phyloP scores from a whole-genome alignment of 2,888 invertebrate genomes.

The Sepiola atlantica region DNA sequence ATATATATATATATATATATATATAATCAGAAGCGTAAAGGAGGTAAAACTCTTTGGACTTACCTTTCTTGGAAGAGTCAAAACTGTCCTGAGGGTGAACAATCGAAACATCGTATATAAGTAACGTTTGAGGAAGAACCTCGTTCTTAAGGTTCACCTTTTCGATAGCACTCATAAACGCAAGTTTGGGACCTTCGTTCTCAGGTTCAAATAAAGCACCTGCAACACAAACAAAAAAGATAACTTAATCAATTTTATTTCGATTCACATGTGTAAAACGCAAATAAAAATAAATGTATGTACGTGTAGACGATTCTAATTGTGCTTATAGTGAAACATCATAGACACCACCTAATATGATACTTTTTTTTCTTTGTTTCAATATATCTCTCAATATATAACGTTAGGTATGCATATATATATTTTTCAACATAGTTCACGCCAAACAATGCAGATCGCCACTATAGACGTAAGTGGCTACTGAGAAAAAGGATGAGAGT shows the following conservation, averaged over 20 bases:
- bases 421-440: too few species aligned
- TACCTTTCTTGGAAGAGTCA: conserved; percentile 94
- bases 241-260: background rate
- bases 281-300: too few species aligned
- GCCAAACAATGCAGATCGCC: too few species aligned
- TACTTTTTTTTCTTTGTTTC: too few species aligned
- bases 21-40: background rate
- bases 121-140: conserved; percentile 88
- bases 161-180: conserved; percentile 94
- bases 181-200: conserved; percentile 89
- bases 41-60: conserved; percentile 56
- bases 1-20: background rate
- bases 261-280: too few species aligned
- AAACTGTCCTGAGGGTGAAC: conserved; percentile 94
- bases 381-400: too few species aligned
- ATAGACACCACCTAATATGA: too few species aligned
- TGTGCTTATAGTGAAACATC: too few species aligned
- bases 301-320: too few species aligned
- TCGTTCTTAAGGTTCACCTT: conserved; percentile 91
- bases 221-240: conserved; percentile 53
- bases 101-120: conserved; percentile 90
- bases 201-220: conserved; percentile 94
- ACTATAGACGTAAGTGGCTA: too few species aligned
- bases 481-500: too few species aligned
- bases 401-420: too few species aligned